These are phyloP conservation scores for Cistogaster globosa DNA, from an alignment of 2,888 invertebrate genomes.

Conservation along the genomic window DNA sequence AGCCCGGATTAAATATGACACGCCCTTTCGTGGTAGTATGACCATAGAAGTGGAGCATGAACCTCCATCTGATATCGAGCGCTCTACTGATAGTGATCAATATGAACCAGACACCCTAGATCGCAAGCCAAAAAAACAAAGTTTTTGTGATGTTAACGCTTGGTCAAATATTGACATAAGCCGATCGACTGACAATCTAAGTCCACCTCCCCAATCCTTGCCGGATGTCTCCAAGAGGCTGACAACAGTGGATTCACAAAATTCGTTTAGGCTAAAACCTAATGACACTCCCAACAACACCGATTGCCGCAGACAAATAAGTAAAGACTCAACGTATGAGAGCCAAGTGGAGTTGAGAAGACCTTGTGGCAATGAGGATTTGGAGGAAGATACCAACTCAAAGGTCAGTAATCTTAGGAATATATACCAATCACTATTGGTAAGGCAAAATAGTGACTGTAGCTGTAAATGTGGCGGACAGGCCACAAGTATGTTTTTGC, in stretches of 20 bases:
- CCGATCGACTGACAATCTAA: slow-evolving; percentile 58
- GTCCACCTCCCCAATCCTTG: slow-evolving; percentile 40
- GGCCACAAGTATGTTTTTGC: slow-evolving; percentile 71
- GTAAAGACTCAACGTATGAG: slow-evolving; percentile 67
- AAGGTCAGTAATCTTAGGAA: slow-evolving; percentile 88
- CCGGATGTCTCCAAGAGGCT: slow-evolving; percentile 51
- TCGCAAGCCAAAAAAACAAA: slow-evolving; percentile 87
- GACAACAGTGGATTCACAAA: slow-evolving; percentile 86
- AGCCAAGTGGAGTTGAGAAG: slow-evolving; percentile 63
- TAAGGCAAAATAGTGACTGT: slow-evolving; percentile 81
- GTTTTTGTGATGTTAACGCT: slow-evolving; percentile 83
- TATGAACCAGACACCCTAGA: slow-evolving; percentile 95
- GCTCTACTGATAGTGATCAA: slow-evolving; percentile 86
- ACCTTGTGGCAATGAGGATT: slow-evolving; percentile 16
- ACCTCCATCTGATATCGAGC: slow-evolving; percentile 90
- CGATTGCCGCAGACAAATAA: slow-evolving; percentile 45
- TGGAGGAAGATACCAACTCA: slow-evolving; percentile 48
- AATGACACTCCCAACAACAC: slow-evolving; percentile 7
- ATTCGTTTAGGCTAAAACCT: slow-evolving; percentile 87
- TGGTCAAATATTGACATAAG: slow-evolving; percentile 84
- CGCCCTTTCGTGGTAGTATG: slow-evolving; percentile 88
- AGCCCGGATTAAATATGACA: slow-evolving; percentile 85
- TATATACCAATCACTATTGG: slow-evolving; percentile 88
- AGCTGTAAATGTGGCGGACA: slow-evolving; percentile 79
- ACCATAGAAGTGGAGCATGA: slow-evolving; percentile 93